Conservation (phyloP, 92 coral and sea anemone genomes). For the Micromussa lordhowensis region DNA sequence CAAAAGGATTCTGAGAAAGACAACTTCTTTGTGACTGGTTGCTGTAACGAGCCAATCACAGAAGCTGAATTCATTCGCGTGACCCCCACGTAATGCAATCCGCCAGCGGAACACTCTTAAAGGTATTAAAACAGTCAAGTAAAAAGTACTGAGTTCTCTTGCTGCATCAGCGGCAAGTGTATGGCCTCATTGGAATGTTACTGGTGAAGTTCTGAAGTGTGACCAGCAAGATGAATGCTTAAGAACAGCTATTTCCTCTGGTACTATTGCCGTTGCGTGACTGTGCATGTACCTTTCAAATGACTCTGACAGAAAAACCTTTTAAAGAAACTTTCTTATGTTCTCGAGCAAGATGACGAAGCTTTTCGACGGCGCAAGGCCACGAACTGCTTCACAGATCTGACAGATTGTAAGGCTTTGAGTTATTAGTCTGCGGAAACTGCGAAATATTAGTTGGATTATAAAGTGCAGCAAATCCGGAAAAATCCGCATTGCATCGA, state of each 20-base stretch:
- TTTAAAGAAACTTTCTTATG: background rate
- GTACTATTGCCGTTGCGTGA: background rate
- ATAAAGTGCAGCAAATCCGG: constrained; percentile 4
- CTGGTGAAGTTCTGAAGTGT: background rate
- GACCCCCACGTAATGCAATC: background rate
- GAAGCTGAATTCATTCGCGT: background rate
- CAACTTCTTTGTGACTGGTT: background rate
- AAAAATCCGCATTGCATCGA: background rate
- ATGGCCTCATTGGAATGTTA: no score
- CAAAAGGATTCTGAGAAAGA: background rate
- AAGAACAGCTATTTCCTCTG: constrained; percentile 10
- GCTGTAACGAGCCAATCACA: background rate
- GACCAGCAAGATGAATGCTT: constrained; percentile 7
- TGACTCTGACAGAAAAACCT: background rate
- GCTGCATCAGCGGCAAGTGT: no score
- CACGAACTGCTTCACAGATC: constrained; percentile 15
- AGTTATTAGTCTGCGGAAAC: constrained; percentile 12
- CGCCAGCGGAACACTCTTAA: background rate
- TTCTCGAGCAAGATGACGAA: constrained; percentile 20
- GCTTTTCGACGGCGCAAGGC: constrained; percentile 12
- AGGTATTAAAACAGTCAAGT: no score
- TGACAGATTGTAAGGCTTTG: background rate
- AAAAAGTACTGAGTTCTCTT: no score
- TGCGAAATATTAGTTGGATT: background rate
- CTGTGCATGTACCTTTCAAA: background rate